These are phyloP conservation scores for Tetropium fuscum DNA, from an alignment of 2,888 invertebrate species.

Conservation along the genomic window DNA sequence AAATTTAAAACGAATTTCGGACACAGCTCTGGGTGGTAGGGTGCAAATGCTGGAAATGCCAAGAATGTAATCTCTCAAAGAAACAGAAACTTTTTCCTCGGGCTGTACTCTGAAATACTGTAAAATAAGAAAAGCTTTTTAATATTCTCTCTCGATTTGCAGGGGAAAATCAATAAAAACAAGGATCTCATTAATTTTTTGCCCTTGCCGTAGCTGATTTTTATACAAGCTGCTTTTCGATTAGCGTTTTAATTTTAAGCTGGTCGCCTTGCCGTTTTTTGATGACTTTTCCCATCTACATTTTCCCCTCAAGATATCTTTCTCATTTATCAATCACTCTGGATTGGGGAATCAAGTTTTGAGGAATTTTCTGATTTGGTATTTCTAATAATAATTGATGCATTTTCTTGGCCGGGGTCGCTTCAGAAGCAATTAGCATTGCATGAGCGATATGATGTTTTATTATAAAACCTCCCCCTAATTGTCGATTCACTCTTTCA, in stretches of 20 bases:
- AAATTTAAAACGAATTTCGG: not conserved
- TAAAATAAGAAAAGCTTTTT: constrained; percentile 60
- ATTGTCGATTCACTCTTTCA: constrained; percentile 37
- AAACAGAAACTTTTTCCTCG: constrained; percentile 50
- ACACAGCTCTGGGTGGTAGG: too few species aligned
- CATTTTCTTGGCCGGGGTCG: constrained; percentile 34
- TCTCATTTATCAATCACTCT: constrained; percentile 50
- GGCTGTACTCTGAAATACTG: constrained; percentile 39
- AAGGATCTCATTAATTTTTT: constrained; percentile 62
- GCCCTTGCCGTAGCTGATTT: constrained; percentile 45
- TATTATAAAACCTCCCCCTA: constrained; percentile 14
- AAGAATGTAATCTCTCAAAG: constrained; percentile 38
- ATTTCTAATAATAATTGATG: constrained; percentile 41
- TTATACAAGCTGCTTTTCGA: constrained; percentile 55
- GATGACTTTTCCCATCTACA: constrained; percentile 51
- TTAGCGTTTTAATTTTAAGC: constrained; percentile 59
- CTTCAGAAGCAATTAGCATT: constrained; percentile 35
- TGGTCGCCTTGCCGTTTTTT: constrained; percentile 50
- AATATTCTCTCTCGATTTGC: constrained; percentile 61
- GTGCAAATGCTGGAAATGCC: too few species aligned
- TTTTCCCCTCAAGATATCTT: constrained; percentile 45
- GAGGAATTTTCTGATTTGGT: constrained; percentile 39
- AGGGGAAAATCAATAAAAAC: constrained; percentile 60
- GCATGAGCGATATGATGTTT: constrained; percentile 34
- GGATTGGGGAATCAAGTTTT: constrained; percentile 31